These are phyloP conservation scores for Parazoanthus swiftii DNA, from an alignment of 92 coral and sea anemone species.

Conservation along the genomic window DNA sequence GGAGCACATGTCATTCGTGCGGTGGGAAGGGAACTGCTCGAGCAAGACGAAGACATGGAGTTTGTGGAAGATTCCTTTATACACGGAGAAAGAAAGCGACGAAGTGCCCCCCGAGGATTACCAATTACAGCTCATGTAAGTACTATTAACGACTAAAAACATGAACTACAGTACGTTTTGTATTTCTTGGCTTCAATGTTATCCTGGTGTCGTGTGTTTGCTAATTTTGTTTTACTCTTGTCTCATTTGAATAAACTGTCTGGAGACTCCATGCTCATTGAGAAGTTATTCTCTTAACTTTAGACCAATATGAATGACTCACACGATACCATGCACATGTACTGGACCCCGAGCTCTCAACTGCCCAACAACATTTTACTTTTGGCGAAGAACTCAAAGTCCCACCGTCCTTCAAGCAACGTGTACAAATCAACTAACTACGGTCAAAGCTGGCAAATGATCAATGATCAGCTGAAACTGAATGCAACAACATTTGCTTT, in stretches of 20 bases:
- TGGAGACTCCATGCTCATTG: conserved; percentile 23
- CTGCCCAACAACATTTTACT: conserved; percentile 19
- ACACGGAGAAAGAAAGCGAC: conserved; percentile 29
- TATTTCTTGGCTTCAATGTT: neutral
- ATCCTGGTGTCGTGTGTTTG: neutral
- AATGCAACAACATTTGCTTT: conserved; percentile 31
- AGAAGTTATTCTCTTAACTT: neutral
- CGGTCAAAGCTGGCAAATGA: conserved; percentile 26
- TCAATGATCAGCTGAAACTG: conserved; percentile 18
- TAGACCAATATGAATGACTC: conserved; percentile 21
- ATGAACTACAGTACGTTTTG: neutral
- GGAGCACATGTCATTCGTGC: conserved; percentile 37
- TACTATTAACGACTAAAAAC: neutral
- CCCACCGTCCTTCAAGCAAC: neutral
- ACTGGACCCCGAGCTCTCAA: conserved; percentile 29
- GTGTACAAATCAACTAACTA: conserved; percentile 17
- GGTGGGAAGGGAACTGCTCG: neutral
- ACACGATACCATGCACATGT: conserved; percentile 6
- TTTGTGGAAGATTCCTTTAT: neutral
- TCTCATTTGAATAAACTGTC: conserved; percentile 5
- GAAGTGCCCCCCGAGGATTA: neutral
- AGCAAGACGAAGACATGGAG: conserved; percentile 18
- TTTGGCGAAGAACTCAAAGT: conserved; percentile 9
- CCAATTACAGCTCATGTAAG: conserved; percentile 20
- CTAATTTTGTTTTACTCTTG: neutral